Conservation (phyloP, 2,888 invertebrate genomes). For the Asteroscopus sphinx region DNA sequence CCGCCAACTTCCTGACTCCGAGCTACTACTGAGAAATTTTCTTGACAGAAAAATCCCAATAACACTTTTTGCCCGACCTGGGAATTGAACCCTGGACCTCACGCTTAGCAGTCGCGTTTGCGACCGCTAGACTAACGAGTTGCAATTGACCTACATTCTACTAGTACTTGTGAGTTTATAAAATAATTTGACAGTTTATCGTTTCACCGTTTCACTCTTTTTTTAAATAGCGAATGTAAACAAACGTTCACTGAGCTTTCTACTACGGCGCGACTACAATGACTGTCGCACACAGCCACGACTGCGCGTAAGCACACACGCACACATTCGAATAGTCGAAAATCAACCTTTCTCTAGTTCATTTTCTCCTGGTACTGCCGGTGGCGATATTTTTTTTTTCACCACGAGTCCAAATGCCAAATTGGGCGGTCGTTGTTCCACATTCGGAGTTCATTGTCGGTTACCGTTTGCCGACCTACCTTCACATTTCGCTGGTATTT, state of each 20-base stretch:
- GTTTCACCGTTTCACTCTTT: constrained; percentile 70
- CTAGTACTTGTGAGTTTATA: constrained; percentile 53
- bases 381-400: constrained; percentile 77
- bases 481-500: constrained; percentile 83
- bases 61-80: too few species aligned
- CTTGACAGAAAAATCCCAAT: too few species aligned
- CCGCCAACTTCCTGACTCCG: too few species aligned
- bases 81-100: too few species aligned
- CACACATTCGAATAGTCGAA: constrained; percentile 60
- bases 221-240: constrained; percentile 71
- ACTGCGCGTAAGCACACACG: constrained; percentile 67
- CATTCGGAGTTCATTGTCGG: constrained; percentile 78
- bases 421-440: constrained; percentile 81
- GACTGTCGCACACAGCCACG: constrained; percentile 55
- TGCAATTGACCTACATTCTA: constrained; percentile 60
- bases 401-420: constrained; percentile 76
- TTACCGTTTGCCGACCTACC: constrained; percentile 88
- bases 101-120: too few species aligned
- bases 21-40: too few species aligned
- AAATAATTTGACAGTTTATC: constrained; percentile 65
- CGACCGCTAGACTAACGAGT: too few species aligned
- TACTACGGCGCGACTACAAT: constrained; percentile 62
- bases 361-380: constrained; percentile 82
- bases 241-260: constrained; percentile 74
- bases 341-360: constrained; percentile 81